phyloP scores from a whole-genome alignment of 2,797 vertebrate species.

The Dallia pectoralis region DNA sequence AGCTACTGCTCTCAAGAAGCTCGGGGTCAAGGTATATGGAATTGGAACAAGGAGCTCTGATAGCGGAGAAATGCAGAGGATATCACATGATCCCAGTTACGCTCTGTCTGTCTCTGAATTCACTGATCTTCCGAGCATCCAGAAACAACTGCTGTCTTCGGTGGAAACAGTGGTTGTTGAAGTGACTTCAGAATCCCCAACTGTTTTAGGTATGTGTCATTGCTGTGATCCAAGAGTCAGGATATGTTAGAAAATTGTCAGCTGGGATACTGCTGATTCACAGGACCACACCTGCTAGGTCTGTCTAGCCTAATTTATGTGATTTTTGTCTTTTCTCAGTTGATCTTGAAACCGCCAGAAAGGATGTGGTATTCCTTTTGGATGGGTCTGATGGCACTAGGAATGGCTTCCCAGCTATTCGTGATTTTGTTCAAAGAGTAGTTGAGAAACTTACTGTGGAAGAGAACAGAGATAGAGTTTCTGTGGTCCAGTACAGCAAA shows the following conservation, averaged over 20 bases:
- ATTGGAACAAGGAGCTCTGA: slow-evolving; percentile 46
- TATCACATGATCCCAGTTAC: slow-evolving; percentile 17
- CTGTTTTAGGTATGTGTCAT: too few relatives aligned
- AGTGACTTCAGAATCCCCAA: too few relatives aligned
- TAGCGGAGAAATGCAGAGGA: slow-evolving; percentile 23
- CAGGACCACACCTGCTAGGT: too few relatives aligned
- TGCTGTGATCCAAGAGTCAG: too few relatives aligned
- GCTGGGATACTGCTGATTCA: too few relatives aligned
- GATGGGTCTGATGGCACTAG: slow-evolving; percentile 31
- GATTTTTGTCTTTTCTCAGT: too few relatives aligned
- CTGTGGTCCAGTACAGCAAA: slow-evolving; percentile 15
- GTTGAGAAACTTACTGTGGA: slow-evolving; percentile 1
- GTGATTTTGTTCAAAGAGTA: too few relatives aligned
- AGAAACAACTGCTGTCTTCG: slow-evolving; percentile 18
- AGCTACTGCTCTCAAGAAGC: slow-evolving; percentile 27
- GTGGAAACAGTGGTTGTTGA: slow-evolving; percentile 24
- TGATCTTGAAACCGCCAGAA: slow-evolving; percentile 19
- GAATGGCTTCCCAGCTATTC: not conserved
- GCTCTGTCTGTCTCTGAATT: slow-evolving; percentile 32
- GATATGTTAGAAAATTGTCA: too few relatives aligned
- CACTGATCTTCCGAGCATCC: slow-evolving; percentile 26
- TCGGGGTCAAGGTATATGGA: slow-evolving; percentile 18
- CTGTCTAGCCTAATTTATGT: too few relatives aligned
- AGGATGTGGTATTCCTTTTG: slow-evolving; percentile 37
- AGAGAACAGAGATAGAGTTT: not conserved